Conservation (phyloP, 1,140 invertebrate species). For the Saccostrea cuccullata region DNA sequence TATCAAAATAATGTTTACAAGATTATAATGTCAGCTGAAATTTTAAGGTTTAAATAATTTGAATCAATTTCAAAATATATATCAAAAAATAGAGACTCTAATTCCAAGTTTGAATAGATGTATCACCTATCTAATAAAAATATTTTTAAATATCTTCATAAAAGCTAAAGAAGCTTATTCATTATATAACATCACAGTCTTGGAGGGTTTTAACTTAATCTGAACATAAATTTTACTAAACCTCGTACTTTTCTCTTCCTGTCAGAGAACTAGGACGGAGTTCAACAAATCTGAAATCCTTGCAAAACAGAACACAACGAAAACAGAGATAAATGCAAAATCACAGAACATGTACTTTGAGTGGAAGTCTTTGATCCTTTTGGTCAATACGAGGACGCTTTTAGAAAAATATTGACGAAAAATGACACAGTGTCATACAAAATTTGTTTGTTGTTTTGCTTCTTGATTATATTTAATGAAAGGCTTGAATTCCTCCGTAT, state of each 20-base stretch:
- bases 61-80: too few species aligned
- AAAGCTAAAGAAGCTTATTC: not conserved
- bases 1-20: too few species aligned
- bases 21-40: too few species aligned
- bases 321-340: slow-evolving; percentile 5
- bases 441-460: slow-evolving; percentile 44
- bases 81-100: too few species aligned
- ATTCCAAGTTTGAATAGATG: not conserved
- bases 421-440: slow-evolving; percentile 7
- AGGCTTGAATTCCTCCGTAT: slow-evolving; percentile 69
- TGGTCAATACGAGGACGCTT: not conserved
- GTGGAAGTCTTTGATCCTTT: not conserved
- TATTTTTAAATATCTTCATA: not conserved
- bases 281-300: not conserved
- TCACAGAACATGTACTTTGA: not conserved
- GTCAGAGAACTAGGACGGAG: not conserved
- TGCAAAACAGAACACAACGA: not conserved
- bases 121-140: not conserved
- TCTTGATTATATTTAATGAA: slow-evolving; percentile 74
- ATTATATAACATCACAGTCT: not conserved
- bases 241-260: too few species aligned
- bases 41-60: not conserved
- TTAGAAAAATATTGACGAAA: not conserved
- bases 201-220: not conserved
- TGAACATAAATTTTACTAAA: not conserved